phyloP scores from a whole-genome alignment of 2,888 invertebrate species.

The Eristalis tenax region DNA sequence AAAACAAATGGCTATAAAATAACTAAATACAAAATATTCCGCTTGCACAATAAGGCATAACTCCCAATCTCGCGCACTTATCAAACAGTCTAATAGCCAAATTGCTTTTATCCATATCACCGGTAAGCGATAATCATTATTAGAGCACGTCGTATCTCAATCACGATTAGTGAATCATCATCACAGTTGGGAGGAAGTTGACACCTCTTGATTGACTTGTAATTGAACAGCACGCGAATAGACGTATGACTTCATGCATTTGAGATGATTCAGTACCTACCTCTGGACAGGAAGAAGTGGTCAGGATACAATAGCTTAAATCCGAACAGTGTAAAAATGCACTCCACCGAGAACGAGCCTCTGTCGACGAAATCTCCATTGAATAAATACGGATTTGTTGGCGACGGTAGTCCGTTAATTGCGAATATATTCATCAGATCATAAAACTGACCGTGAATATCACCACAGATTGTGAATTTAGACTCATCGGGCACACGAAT shows the following conservation, averaged over 20 bases:
- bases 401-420: constrained; percentile 96
- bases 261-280: constrained; percentile 82
- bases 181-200: not conserved
- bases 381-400: constrained; percentile 97
- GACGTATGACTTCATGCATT: not conserved
- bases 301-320: constrained; percentile 98
- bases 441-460: constrained; percentile 99
- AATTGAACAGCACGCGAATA: not conserved
- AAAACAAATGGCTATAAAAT: not conserved
- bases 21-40: not conserved
- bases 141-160: not conserved
- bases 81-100: not conserved
- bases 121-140: not conserved
- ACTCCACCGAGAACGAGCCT: constrained; percentile 99
- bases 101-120: not conserved
- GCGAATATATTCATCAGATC: constrained; percentile 99
- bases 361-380: constrained; percentile 99
- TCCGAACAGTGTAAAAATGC: constrained; percentile 98
- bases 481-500: constrained; percentile 91
- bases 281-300: constrained; percentile 98
- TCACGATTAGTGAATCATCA: not conserved
- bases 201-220: not conserved
- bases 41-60: not conserved
- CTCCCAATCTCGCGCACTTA: not conserved
- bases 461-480: constrained; percentile 99